Evolutionary conservation across 1,140 invertebrate species (phyloP).

Genomic region (Magallana gigas): DNA sequence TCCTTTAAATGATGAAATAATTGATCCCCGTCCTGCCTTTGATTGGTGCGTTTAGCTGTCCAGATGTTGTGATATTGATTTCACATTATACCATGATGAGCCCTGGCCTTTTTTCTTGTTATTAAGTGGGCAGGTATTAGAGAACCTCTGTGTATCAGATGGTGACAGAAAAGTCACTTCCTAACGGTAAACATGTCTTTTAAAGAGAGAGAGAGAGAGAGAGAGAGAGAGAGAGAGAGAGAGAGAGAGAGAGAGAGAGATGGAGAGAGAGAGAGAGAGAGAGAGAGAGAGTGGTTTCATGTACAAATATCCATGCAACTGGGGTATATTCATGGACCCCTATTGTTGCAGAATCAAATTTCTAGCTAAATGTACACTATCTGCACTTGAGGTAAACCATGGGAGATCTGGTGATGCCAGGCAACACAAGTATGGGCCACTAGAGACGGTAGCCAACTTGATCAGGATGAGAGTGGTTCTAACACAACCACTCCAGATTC

Average conservation of each 20-base stretch:
- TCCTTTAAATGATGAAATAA: conserved; percentile 32
- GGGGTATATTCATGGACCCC: too few species aligned
- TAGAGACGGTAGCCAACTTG: background rate
- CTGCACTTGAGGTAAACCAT: background rate
- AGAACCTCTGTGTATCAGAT: background rate
- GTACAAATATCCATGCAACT: background rate
- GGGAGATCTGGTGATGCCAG: background rate
- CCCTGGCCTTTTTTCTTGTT: background rate
- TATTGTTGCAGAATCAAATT: background rate
- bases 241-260: background rate
- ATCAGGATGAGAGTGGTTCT: background rate
- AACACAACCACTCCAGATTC: background rate
- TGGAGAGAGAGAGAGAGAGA: background rate
- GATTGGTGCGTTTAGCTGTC: background rate
- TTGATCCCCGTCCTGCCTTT: background rate
- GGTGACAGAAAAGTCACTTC: background rate
- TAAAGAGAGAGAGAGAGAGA: background rate
- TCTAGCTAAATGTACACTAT: background rate
- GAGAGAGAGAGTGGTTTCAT: background rate
- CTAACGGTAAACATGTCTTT: background rate
- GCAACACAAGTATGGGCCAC: conserved; percentile 2
- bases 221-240: background rate
- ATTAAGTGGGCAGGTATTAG: background rate
- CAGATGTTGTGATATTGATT: conserved; percentile 32
- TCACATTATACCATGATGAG: background rate